Evolutionary conservation across 1,140 invertebrate genomes (phyloP).

Genomic region (Drosophila athabasca): DNA sequence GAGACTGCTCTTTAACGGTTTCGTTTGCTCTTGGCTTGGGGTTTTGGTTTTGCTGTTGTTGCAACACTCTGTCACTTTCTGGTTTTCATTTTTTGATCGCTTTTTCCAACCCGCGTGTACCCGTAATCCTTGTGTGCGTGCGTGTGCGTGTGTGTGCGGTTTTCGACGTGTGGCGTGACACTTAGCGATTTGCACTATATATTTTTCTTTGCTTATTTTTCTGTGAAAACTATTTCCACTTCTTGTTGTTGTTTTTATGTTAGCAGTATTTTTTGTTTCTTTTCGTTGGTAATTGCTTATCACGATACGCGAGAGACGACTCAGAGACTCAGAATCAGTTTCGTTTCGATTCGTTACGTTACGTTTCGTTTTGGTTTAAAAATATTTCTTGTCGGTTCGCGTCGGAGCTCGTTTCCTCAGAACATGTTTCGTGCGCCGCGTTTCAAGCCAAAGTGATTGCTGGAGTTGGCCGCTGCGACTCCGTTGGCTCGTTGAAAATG

Average conservation of each 20-base stretch:
- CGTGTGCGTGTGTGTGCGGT: conserved; percentile 9
- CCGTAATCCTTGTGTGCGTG: conserved; percentile 72
- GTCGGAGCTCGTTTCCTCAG: conserved; percentile 75
- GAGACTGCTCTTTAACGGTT: conserved; percentile 11
- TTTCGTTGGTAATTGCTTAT: conserved; percentile 7
- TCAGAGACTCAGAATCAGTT: conserved; percentile 18
- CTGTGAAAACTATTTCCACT: conserved; percentile 3
- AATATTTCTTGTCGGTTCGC: conserved; percentile 21
- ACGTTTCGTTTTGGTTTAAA: conserved; percentile 14
- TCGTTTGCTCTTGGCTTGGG: conserved; percentile 26
- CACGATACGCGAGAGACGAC: conserved; percentile 11
- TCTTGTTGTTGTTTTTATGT: conserved; percentile 5
- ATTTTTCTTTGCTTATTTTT: conserved; percentile 9
- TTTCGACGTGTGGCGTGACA: conserved; percentile 15
- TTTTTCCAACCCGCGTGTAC: conserved; percentile 54
- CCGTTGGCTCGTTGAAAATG: conserved; percentile 83
- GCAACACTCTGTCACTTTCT: conserved; percentile 67
- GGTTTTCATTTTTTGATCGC: conserved; percentile 77
- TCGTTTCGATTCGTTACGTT: conserved; percentile 15
- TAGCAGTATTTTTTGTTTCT: conserved; percentile 14
- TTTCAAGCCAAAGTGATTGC: conserved; percentile 80
- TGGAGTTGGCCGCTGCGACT: conserved; percentile 71
- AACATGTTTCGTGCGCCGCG: conserved; percentile 83
- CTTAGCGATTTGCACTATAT: conserved; percentile 44
- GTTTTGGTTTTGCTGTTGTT: conserved; percentile 28